Conservation (phyloP, 1,140 invertebrate genomes). For the Lepidurus couesii region DNA sequence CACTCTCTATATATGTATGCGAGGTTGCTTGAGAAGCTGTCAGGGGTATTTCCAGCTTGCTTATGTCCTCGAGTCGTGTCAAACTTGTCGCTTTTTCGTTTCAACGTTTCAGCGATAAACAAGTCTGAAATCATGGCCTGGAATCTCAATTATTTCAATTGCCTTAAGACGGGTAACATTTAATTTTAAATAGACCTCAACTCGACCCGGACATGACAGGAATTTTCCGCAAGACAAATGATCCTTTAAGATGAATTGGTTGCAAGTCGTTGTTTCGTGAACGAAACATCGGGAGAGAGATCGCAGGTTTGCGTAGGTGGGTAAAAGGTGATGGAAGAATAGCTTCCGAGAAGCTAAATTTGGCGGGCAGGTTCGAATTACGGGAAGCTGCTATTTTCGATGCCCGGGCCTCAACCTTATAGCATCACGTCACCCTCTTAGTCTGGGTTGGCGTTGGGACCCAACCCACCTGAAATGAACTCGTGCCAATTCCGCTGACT, state of each 20-base stretch:
- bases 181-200: too few relatives aligned
- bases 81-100: too few relatives aligned
- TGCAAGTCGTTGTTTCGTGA: too few relatives aligned
- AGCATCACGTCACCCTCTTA: background rate
- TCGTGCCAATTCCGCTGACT: conserved; percentile 1
- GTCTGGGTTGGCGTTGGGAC: background rate
- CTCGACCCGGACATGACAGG: too few relatives aligned
- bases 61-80: too few relatives aligned
- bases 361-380: conserved; percentile 12
- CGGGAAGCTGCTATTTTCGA: conserved; percentile 16
- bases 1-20: background rate
- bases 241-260: too few relatives aligned
- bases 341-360: conserved; percentile 21
- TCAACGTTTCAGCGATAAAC: too few relatives aligned
- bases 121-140: too few relatives aligned
- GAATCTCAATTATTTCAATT: too few relatives aligned
- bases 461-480: conserved; percentile 23
- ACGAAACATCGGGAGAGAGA: background rate
- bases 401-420: conserved; percentile 16
- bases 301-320: conserved; percentile 6
- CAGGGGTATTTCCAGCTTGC: background rate
- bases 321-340: conserved; percentile 14
- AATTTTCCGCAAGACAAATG: too few relatives aligned
- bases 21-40: background rate
- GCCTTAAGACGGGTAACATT: too few relatives aligned